These are phyloP conservation scores for Ceratosolen fusciceps DNA, from an alignment of 1,140 invertebrate genomes.

Conservation along the genomic window DNA sequence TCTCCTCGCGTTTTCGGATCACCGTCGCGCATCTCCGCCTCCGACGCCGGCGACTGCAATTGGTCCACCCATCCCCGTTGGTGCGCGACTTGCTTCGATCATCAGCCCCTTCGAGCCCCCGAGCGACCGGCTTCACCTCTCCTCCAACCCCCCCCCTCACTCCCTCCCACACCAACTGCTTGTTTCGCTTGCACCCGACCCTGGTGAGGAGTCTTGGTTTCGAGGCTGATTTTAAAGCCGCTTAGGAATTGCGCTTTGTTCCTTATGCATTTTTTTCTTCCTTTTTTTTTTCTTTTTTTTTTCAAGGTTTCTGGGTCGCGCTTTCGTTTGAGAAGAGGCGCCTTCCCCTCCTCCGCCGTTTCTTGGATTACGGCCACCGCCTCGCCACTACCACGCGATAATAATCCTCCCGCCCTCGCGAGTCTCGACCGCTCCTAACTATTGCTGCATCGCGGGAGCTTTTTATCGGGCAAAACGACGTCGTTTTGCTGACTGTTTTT, in stretches of 20 bases:
- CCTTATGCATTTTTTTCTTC: too few species aligned
- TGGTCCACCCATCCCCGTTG: too few species aligned
- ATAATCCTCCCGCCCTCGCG: too few species aligned
- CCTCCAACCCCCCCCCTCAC: not conserved
- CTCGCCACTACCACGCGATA: too few species aligned
- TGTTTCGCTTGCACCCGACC: not conserved
- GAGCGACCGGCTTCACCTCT: not conserved
- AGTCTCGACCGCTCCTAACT: too few species aligned
- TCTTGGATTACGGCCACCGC: too few species aligned
- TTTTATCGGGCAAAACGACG: too few species aligned
- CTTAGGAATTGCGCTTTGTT: not conserved
- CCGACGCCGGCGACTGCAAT: not conserved
- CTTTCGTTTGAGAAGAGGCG: not conserved
- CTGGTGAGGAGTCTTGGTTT: not conserved
- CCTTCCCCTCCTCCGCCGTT: too few species aligned
- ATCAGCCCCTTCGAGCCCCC: too few species aligned
- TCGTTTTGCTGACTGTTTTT: too few species aligned
- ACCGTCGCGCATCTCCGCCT: not conserved
- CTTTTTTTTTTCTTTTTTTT: not conserved
- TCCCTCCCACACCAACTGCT: not conserved
- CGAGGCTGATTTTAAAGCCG: not conserved
- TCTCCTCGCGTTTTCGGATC: not conserved
- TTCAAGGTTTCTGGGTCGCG: conserved; percentile 11
- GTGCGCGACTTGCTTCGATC: too few species aligned
- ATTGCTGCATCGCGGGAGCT: too few species aligned